Conservation (phyloP, 2,888 invertebrate species). For the Drosophila niveifrons region DNA sequence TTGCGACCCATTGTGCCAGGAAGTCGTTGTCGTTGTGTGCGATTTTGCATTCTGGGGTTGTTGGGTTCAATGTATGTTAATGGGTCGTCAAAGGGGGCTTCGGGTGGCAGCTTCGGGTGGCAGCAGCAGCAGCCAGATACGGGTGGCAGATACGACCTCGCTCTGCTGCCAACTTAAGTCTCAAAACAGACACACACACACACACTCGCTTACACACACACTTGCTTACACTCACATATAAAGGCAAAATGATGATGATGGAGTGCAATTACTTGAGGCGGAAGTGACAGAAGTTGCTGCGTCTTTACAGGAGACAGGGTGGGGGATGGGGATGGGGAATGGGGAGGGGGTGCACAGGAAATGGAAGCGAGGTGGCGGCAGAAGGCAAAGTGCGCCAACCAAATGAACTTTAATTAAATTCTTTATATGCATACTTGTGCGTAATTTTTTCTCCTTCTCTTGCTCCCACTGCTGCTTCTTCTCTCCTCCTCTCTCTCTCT, state of each 20-base stretch:
- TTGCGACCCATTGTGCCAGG: constrained; percentile 37
- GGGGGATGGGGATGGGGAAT: too few species aligned
- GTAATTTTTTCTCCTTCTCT: constrained; percentile 38
- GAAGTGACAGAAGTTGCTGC: constrained; percentile 62
- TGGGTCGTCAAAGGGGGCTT: constrained; percentile 33
- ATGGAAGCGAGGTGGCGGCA: background rate
- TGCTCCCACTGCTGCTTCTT: constrained; percentile 29
- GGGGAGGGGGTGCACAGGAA: too few species aligned
- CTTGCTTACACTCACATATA: constrained; percentile 6
- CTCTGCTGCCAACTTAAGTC: constrained; percentile 30
- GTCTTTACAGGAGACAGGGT: constrained; percentile 22
- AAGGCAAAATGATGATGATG: constrained; percentile 60
- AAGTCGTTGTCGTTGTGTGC: constrained; percentile 10
- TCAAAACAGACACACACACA: constrained; percentile 19
- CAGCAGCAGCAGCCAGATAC: background rate
- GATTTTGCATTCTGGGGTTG: constrained; percentile 9
- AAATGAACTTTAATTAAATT: constrained; percentile 78
- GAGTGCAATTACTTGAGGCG: constrained; percentile 77
- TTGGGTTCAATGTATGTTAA: constrained; percentile 48
- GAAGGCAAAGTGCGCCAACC: constrained; percentile 44
- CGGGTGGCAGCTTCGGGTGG: background rate
- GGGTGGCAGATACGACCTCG: constrained; percentile 2
- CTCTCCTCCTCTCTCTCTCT: background rate
- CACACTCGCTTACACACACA: constrained; percentile 3
- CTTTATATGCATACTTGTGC: constrained; percentile 68